Evolutionary conservation across 2,797 vertebrate genomes (phyloP), one percentile per base, ranked within the genome.

Genomic region (Sebastes minor): DNA sequence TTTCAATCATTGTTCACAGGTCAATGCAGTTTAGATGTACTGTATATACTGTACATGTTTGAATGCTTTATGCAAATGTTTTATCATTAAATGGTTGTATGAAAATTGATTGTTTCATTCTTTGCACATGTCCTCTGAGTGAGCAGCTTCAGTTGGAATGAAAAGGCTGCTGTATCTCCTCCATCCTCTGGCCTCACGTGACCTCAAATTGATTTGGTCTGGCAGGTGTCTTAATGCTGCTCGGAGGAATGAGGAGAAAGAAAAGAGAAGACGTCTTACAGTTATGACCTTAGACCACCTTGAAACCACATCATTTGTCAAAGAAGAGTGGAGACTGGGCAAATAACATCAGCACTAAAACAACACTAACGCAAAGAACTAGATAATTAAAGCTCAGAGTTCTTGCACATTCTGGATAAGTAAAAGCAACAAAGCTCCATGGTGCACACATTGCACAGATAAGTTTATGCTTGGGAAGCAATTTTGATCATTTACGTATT

Each of bases 1-100:
- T 57, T n/a, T 64, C 20, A 68, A 8, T 53, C 23, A 35, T 4
- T 63, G 10, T 49, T 23, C 23, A 62, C 52, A 57, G 11, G 73
- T 38, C 5, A 13, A n/a, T 67, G 38, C 64, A 69, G 60, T 59
- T 55, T 42, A 70, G 57, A 76, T 70, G 8, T 38, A 46, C n/a
- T 78, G 53, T 81, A 69, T 53, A 65, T 79, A 69, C 11, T 80
- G 61, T 66, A 53, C 59, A 64, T 60, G 70, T 74, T 42, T 78
- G 5, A 32, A 73, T 60, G 10, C 56, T 71, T 18, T 23, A 66
- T 60, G 38, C 13, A 27, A 61, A 60, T 61, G 27, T 64, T 33
- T 42, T 22, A 70, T 74, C 13, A 84, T 80, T 81, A 81, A 88
- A 84, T 16, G 3, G 2, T 12, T 76, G 4, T 53, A 20, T 68